Evolutionary conservation across 2,888 invertebrate genomes (phyloP), one percentile per base, ranked within the genome.

Genomic region (Hedychridium roseum): DNA sequence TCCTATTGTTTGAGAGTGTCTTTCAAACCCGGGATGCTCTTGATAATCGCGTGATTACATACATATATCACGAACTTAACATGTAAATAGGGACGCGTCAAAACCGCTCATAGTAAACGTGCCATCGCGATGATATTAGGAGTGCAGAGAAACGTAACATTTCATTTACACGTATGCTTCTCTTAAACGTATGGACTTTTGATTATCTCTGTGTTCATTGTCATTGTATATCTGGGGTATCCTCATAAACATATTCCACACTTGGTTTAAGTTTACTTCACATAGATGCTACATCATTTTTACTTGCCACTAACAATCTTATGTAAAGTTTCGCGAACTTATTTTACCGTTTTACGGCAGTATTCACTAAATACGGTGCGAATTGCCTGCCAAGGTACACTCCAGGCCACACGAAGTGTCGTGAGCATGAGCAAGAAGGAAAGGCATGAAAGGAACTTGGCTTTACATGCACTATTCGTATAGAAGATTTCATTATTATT

Each of bases 61-160:
- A 55, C 46, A n/a, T 55, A 47, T 50, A 58, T 54, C 47, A 50
- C 40, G 55, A 44, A 50, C 54, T 56, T 43, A 43, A 52, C 50
- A 44, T 64, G 54, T 63, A 59, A 46, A 64, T 63, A 60, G 39
- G 48, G 18, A 41, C 37, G 51, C 54, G 53, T 60, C 18, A 44
- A 38, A 56, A 64, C n/a, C 27, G 58, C 60, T 63, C 54, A 59
- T 61, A 54, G 34, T 63, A 63, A 63, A 60, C 50, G 63, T 64
- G 63, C 63, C 63, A 62, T 63, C 34, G 58, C 50, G 23, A 28
- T 16, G 21, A 31, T 30, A 20, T 40, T 40, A 18, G 23, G 52
- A 35, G 21, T 36, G 16, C 17, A 45, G 14, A 32, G 39, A 50
- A 37, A 43, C 55, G 37, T 47, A 49, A 54, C 47, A 50, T 54